These are phyloP conservation scores for Hemicrepidius hirtus DNA, from an alignment of 2,888 invertebrate species.

Conservation along the genomic window DNA sequence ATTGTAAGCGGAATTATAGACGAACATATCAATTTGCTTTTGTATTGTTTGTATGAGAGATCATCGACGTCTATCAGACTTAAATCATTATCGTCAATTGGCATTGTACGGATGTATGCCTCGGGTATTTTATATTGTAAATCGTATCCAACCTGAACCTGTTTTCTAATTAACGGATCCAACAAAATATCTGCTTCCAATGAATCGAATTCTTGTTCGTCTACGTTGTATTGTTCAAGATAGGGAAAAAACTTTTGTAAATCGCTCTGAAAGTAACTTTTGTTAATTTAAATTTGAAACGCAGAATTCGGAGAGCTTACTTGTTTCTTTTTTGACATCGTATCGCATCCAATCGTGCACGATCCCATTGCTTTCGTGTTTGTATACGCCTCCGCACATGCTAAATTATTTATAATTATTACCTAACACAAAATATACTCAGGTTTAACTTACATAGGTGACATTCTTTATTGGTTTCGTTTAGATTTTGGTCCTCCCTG, in stretches of 20 bases:
- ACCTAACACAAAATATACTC: slow-evolving; percentile 16
- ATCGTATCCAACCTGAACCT: slow-evolving; percentile 65
- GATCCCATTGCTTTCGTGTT: slow-evolving; percentile 56
- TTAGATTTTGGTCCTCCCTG: slow-evolving; percentile 63
- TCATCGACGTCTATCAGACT: background rate
- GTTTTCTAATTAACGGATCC: slow-evolving; percentile 67
- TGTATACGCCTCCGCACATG: slow-evolving; percentile 63
- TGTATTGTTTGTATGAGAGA: background rate
- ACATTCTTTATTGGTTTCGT: slow-evolving; percentile 64
- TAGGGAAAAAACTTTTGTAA: slow-evolving; percentile 20
- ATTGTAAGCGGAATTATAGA: slow-evolving; percentile 20
- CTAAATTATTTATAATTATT: slow-evolving; percentile 55
- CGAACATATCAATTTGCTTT: slow-evolving; percentile 23
- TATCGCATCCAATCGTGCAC: slow-evolving; percentile 63
- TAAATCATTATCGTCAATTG: slow-evolving; percentile 59
- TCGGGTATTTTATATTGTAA: slow-evolving; percentile 69
- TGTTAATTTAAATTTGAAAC: background rate
- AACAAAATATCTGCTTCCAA: slow-evolving; percentile 65
- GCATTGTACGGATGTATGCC: slow-evolving; percentile 68
- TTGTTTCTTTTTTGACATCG: slow-evolving; percentile 63
- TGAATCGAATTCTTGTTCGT: slow-evolving; percentile 64
- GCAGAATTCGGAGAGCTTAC: slow-evolving; percentile 39
- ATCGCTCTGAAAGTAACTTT: slow-evolving; percentile 23
- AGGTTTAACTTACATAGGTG: slow-evolving; percentile 62
- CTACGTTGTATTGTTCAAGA: slow-evolving; percentile 23